phyloP scores from a whole-genome alignment of 2,797 vertebrate genomes.

The Luscinia luscinia region DNA sequence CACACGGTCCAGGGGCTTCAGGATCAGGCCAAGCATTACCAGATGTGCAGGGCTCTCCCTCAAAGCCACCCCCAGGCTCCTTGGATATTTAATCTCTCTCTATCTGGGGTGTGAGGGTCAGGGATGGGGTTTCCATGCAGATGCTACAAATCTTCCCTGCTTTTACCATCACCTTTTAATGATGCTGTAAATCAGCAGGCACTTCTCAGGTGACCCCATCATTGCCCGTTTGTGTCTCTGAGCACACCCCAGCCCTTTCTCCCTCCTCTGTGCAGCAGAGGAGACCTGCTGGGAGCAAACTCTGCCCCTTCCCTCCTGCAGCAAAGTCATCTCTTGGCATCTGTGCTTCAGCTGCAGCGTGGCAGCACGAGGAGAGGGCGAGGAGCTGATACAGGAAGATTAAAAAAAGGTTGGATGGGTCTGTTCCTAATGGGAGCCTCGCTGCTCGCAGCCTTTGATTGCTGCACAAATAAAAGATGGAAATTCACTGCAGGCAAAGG shows the following conservation, averaged over 20 bases:
- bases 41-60: constrained; percentile 49
- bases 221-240: background rate
- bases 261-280: background rate
- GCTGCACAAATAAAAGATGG: constrained; percentile 19
- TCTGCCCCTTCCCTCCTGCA: background rate
- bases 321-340: background rate
- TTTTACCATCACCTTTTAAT: constrained; percentile 37
- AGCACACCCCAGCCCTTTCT: background rate
- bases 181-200: constrained; percentile 31
- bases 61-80: background rate
- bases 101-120: constrained; percentile 37
- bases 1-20: background rate
- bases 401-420: background rate
- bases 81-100: constrained; percentile 26
- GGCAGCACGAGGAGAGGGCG: background rate
- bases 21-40: constrained; percentile 27
- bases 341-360: constrained; percentile 10
- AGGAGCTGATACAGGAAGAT: background rate
- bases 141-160: constrained; percentile 30
- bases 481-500: constrained; percentile 58
- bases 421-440: constrained; percentile 34
- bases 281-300: background rate
- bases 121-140: background rate
- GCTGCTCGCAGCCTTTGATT: constrained; percentile 28
- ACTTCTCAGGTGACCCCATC: constrained; percentile 24